A percentile compares a stretch with the other conserved stretches of the same genome.
These are phyloP conservation scores for Lepidothrix coronata DNA, from an alignment of 2,113 vertebrate species.

Conservation along the genomic window DNA sequence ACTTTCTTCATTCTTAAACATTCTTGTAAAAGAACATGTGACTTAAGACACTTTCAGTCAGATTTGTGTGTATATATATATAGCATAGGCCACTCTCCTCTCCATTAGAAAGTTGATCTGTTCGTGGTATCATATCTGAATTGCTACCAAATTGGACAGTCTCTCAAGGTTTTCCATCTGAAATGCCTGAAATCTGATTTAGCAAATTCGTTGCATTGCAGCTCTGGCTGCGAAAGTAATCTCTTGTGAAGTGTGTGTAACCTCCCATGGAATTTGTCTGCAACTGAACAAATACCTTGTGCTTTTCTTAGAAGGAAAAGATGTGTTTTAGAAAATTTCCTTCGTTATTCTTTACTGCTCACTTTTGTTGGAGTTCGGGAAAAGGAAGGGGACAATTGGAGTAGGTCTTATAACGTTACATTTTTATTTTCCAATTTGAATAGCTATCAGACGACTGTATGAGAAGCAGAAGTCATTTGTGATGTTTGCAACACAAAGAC, in stretches of 20 bases:
- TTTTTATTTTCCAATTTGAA: not conserved
- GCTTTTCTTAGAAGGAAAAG: not conserved
- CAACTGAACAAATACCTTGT: not conserved
- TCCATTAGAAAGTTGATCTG: not conserved
- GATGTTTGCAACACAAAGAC: not conserved
- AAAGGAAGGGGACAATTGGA: not conserved
- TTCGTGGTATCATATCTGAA: not conserved
- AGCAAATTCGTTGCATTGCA: not conserved
- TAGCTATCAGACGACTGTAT: not conserved
- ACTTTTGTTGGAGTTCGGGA: not conserved
- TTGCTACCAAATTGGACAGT: not conserved
- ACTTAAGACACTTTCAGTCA: not conserved
- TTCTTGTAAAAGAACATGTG: not conserved
- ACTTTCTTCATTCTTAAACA: not conserved
- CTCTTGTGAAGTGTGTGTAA: not conserved
- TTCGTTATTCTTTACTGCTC: not conserved
- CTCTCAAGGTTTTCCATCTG: not conserved
- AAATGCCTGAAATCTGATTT: constrained; percentile 22
- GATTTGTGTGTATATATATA: not conserved
- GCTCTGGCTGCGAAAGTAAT: not conserved
- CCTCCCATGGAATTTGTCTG: not conserved
- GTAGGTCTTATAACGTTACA: not conserved
- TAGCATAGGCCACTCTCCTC: not conserved
- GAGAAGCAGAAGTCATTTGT: not conserved
- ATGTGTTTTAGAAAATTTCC: not conserved